phyloP scores from a whole-genome alignment of 1,140 invertebrate species.

The Sycophaga agraensis region DNA sequence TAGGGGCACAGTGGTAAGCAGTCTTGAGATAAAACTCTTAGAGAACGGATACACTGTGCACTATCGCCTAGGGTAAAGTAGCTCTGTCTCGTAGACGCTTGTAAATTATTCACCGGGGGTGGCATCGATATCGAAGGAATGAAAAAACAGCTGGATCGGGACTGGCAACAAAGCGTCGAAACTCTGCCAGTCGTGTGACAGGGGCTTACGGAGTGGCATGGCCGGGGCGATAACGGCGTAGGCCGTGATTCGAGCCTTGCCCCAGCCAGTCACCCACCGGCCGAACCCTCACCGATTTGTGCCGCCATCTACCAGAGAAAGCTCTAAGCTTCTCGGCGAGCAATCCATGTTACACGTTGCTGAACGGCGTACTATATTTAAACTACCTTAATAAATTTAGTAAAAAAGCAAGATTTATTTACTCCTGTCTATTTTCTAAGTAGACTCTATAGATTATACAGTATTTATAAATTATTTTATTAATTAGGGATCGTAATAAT shows the following conservation, averaged over 20 bases:
- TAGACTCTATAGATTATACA: no score
- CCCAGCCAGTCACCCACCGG: conserved; percentile 33
- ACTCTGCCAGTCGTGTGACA: no score
- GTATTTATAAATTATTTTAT: no score
- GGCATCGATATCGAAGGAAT: conserved; percentile 6
- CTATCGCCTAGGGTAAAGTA: conserved; percentile 9
- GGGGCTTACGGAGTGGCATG: background rate
- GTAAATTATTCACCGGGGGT: conserved; percentile 32
- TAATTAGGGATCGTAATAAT: no score
- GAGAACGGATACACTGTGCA: conserved; percentile 22
- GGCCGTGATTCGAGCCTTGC: conserved; percentile 41
- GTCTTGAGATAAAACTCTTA: background rate
- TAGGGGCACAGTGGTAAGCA: conserved; percentile 3
- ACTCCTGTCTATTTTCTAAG: no score
- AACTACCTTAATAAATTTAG: no score
- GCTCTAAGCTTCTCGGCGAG: conserved; percentile 38
- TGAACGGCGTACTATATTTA: no score
- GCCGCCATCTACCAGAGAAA: conserved; percentile 48
- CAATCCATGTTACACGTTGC: conserved; percentile 44
- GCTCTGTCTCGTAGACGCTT: conserved; percentile 23
- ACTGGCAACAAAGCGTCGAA: no score
- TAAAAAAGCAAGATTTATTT: no score
- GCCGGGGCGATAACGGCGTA: background rate
- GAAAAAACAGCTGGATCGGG: conserved; percentile 17
- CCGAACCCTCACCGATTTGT: conserved; percentile 38